These are phyloP conservation scores for Hucho hucho DNA, from an alignment of 2,113 vertebrate species.

Conservation along the genomic window DNA sequence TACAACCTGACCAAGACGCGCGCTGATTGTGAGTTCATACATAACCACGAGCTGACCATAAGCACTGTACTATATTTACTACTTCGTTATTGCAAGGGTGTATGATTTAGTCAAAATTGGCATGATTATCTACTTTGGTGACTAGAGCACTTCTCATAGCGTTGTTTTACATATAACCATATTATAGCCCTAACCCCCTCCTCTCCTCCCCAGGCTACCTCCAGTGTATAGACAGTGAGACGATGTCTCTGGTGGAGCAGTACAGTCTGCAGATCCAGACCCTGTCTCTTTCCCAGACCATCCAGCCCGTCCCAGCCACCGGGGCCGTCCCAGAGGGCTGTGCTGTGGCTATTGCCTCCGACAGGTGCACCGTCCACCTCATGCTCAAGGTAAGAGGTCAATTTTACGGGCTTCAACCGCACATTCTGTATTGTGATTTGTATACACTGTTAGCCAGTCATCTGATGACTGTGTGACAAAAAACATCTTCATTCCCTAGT, in stretches of 20 bases:
- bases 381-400: constrained; percentile 79
- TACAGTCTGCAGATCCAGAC: constrained; percentile 80
- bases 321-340: constrained; percentile 77
- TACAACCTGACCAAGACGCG: constrained; percentile 87
- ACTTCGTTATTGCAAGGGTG: background rate
- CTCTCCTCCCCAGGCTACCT: constrained; percentile 80
- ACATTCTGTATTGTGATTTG: too few relatives aligned
- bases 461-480: too few relatives aligned
- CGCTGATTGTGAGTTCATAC: constrained; percentile 81
- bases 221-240: constrained; percentile 78
- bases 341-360: constrained; percentile 85
- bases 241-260: constrained; percentile 63
- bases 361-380: constrained; percentile 86
- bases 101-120: too few relatives aligned
- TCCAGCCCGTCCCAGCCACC: constrained; percentile 61
- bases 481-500: too few relatives aligned
- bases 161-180: background rate
- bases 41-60: background rate
- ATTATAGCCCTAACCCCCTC: background rate
- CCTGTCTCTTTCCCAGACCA: constrained; percentile 79
- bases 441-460: too few relatives aligned
- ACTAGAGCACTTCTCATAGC: too few relatives aligned
- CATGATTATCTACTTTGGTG: too few relatives aligned
- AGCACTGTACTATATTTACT: background rate
- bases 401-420: background rate